Percentiles rank a stretch among this genome's conserved stretches.
These are phyloP conservation scores for Stichodactyla helianthus DNA, from an alignment of 64 coral and sea anemone genomes.

Conservation along the genomic window DNA sequence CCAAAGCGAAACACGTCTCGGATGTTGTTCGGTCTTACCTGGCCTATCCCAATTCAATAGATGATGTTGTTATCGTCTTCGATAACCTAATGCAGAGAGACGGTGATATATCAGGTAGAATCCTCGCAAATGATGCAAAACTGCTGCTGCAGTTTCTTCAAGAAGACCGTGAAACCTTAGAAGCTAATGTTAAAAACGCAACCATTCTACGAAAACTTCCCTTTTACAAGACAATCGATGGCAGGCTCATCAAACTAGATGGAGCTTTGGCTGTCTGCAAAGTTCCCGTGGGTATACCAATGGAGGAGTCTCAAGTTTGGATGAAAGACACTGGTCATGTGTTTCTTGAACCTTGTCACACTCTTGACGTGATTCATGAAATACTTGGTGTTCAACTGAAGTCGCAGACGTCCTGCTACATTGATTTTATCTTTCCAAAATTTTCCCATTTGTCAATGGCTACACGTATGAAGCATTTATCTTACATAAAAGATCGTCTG, in stretches of 20 bases:
- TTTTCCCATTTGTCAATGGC: background rate
- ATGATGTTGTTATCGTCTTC: conserved; percentile 64
- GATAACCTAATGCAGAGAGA: conserved; percentile 32
- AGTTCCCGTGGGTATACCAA: conserved; percentile 61
- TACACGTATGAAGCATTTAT: background rate
- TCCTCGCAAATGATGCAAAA: conserved; percentile 42
- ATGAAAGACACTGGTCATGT: conserved; percentile 49
- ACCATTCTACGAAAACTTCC: conserved; percentile 59
- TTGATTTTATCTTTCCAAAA: conserved; percentile 74
- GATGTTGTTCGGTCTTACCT: conserved; percentile 41
- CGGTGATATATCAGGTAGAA: conserved; percentile 12
- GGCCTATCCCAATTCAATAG: conserved; percentile 34
- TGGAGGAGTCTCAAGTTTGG: conserved; percentile 46
- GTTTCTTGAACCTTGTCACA: conserved; percentile 46
- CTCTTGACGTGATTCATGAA: conserved; percentile 44
- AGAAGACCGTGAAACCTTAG: conserved; percentile 29
- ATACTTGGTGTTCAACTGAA: conserved; percentile 36
- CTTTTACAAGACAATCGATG: conserved; percentile 69
- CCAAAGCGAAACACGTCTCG: background rate
- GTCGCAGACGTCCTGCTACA: conserved; percentile 61
- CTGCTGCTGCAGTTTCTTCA: conserved; percentile 64
- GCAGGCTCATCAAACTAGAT: conserved; percentile 34
- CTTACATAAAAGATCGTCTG: background rate
- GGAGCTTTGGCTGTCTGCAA: conserved; percentile 43
- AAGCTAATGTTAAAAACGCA: background rate